These are phyloP conservation scores for Drosophila navojoa DNA, from an alignment of 1,140 invertebrate genomes.

Conservation along the genomic window DNA sequence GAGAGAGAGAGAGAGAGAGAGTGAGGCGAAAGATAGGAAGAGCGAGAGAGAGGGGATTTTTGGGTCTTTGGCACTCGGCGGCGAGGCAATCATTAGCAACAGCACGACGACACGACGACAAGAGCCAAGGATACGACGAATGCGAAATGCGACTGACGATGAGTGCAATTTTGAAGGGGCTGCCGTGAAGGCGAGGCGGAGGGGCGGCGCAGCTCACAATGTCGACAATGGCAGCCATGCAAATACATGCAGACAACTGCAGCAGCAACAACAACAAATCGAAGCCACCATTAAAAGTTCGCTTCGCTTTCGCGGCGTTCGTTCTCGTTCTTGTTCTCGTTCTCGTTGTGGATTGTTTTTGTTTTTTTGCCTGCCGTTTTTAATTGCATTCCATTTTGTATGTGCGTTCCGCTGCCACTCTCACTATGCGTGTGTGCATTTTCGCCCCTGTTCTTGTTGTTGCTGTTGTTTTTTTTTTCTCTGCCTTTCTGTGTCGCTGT, in stretches of 20 bases:
- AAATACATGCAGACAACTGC: slow-evolving; percentile 61
- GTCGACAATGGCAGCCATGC: slow-evolving; percentile 59
- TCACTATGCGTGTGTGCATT: slow-evolving; percentile 32
- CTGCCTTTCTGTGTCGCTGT: slow-evolving; percentile 30
- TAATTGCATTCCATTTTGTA: slow-evolving; percentile 80
- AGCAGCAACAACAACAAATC: slow-evolving; percentile 46
- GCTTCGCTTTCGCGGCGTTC: slow-evolving; percentile 12
- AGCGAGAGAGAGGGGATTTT: not conserved
- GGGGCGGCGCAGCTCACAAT: not conserved
- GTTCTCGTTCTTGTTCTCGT: not conserved
- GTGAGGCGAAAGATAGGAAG: not conserved
- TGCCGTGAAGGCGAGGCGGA: not conserved
- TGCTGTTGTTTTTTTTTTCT: slow-evolving; percentile 6
- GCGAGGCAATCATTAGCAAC: slow-evolving; percentile 76
- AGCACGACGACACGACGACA: slow-evolving; percentile 59
- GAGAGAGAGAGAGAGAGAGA: not conserved
- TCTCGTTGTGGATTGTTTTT: slow-evolving; percentile 44
- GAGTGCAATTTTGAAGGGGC: slow-evolving; percentile 35
- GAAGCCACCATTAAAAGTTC: slow-evolving; percentile 78
- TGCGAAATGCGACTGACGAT: slow-evolving; percentile 37
- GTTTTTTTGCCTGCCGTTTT: slow-evolving; percentile 78
- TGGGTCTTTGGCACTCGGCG: slow-evolving; percentile 31
- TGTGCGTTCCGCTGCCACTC: slow-evolving; percentile 7
- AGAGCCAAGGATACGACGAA: slow-evolving; percentile 34
- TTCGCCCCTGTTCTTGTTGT: slow-evolving; percentile 32